phyloP scores from a whole-genome alignment of 2,888 invertebrate genomes.

The Mythimna lalbum region DNA sequence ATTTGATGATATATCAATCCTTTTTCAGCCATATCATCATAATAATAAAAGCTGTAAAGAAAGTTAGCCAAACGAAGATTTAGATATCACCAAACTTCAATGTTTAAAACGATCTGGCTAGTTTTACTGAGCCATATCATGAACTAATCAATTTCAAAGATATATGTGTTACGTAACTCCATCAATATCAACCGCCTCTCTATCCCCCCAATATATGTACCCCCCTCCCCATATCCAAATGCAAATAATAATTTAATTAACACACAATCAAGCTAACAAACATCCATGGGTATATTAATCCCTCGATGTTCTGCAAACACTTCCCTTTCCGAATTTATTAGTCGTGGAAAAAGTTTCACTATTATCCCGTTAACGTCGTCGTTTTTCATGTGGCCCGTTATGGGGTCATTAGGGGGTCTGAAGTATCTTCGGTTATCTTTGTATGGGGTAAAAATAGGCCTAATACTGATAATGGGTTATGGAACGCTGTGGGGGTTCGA shows the following conservation, averaged over 20 bases:
- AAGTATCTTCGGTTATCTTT: conserved; percentile 55
- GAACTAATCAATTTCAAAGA: no score
- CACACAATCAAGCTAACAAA: conserved; percentile 19
- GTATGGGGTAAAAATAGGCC: conserved; percentile 52
- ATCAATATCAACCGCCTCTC: no score
- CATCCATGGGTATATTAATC: conserved; percentile 30
- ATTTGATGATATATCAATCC: no score
- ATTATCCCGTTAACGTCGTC: conserved; percentile 64
- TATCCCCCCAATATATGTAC: no score
- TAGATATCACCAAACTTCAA: no score
- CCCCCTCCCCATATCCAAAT: no score
- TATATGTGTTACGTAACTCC: no score
- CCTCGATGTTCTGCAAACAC: background rate
- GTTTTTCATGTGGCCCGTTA: conserved; percentile 65
- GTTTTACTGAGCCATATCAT: no score
- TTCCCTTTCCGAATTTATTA: conserved; percentile 56
- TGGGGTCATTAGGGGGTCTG: conserved; percentile 56
- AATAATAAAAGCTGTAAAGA: no score
- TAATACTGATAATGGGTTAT: conserved; percentile 48
- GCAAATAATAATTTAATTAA: conserved; percentile 7
- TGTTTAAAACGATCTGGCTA: no score
- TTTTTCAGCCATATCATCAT: no score
- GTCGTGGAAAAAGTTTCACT: conserved; percentile 58
- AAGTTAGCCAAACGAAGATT: no score
- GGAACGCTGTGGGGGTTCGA: background rate